Percentiles rank a stretch among this genome's conserved stretches.
Conservation (phyloP, 2,888 invertebrate genomes). For the Andrena camellia region DNA sequence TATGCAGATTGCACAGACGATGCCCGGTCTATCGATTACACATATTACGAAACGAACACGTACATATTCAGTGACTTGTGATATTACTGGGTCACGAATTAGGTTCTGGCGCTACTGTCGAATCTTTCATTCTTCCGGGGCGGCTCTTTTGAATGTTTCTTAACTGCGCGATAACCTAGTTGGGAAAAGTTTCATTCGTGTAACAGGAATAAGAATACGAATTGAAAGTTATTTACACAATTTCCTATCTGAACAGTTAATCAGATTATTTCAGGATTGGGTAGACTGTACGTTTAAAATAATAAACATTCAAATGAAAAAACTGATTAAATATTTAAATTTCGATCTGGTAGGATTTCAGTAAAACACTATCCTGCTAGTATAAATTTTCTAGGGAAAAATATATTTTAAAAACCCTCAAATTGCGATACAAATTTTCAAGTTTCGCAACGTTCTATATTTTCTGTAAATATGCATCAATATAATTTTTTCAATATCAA, state of each 20-base stretch:
- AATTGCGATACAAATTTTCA: no score
- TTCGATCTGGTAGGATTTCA: no score
- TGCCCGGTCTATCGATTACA: slow-evolving; percentile 14
- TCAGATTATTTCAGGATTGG: no score
- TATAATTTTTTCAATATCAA: no score
- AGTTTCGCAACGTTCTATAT: no score
- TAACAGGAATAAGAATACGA: background rate
- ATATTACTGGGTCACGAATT: slow-evolving; percentile 35
- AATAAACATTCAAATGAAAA: no score
- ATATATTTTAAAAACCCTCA: no score
- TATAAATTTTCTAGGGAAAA: no score
- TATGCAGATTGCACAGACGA: background rate
- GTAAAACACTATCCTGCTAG: no score
- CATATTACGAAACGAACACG: slow-evolving; percentile 26
- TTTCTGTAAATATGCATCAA: no score
- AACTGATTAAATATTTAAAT: no score
- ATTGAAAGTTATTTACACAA: background rate
- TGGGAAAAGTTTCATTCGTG: background rate
- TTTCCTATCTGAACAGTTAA: background rate
- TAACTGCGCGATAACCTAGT: background rate
- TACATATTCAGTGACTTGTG: slow-evolving; percentile 14
- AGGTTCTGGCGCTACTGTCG: slow-evolving; percentile 61
- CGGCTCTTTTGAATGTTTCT: slow-evolving; percentile 58
- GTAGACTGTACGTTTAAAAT: no score
- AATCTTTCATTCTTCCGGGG: slow-evolving; percentile 44